These are phyloP conservation scores for Antennarius maculatus DNA, from an alignment of 2,797 vertebrate genomes.

Conservation along the genomic window DNA sequence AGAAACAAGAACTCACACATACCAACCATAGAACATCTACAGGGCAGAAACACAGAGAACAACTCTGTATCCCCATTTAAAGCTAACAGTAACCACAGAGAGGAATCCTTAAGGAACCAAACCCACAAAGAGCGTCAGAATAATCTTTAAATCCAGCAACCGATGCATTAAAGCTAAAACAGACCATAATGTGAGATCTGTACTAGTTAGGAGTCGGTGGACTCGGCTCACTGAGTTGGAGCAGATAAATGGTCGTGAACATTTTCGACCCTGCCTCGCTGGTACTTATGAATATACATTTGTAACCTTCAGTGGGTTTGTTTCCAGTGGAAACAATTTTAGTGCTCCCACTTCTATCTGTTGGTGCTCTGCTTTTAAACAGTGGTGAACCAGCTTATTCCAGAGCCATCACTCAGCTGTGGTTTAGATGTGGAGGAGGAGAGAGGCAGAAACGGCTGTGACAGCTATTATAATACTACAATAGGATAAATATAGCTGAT, in stretches of 20 bases:
- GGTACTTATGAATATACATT: constrained; percentile 15
- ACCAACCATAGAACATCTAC: too few species aligned
- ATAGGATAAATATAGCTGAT: constrained; percentile 12
- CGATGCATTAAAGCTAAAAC: too few species aligned
- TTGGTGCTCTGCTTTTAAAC: constrained; percentile 29
- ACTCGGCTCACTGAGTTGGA: constrained; percentile 75
- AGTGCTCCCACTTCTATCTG: constrained; percentile 5
- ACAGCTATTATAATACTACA: constrained; percentile 16
- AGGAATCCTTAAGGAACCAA: too few species aligned
- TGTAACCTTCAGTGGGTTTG: constrained; percentile 22
- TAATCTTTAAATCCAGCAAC: too few species aligned
- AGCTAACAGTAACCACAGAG: too few species aligned
- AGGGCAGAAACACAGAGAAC: too few species aligned
- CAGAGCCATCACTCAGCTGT: constrained; percentile 21
- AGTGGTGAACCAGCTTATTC: constrained; percentile 9
- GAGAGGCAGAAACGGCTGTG: background rate
- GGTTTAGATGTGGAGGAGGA: constrained; percentile 17
- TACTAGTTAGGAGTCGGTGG: too few species aligned
- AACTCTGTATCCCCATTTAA: too few species aligned
- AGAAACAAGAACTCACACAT: too few species aligned
- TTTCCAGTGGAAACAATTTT: constrained; percentile 15
- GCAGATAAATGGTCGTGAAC: constrained; percentile 10
- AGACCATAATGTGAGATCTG: too few species aligned
- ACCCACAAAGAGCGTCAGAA: too few species aligned
- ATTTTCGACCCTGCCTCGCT: background rate